Evolutionary conservation across 2,113 vertebrate species (phyloP).

Genomic region (Chinchilla lanigera): DNA sequence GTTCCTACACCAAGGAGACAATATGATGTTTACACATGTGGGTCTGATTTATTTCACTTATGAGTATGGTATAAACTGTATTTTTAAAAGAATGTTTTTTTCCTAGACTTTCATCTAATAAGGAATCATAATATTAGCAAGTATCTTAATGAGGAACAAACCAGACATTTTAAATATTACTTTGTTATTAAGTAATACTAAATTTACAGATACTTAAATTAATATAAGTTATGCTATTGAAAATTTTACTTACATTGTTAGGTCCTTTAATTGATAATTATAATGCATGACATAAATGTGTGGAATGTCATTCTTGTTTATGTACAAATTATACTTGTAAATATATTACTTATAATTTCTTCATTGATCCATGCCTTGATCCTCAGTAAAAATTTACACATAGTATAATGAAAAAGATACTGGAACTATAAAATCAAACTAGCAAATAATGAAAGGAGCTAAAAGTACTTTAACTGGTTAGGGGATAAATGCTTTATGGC

Average conservation of each 20-base stretch:
- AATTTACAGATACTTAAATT: neutral
- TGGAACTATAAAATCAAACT: slow-evolving; percentile 33
- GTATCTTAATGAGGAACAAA: slow-evolving; percentile 28
- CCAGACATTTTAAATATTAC: neutral
- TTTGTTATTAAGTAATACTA: slow-evolving; percentile 47
- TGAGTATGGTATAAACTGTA: too few relatives aligned
- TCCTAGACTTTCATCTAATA: neutral
- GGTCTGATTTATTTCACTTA: too few relatives aligned
- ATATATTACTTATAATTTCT: neutral
- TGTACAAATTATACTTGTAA: neutral
- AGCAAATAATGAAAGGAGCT: slow-evolving; percentile 1
- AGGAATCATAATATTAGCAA: neutral
- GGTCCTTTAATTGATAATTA: neutral
- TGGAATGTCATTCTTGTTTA: neutral
- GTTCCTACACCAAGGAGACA: too few relatives aligned
- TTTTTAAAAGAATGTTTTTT: slow-evolving; percentile 33
- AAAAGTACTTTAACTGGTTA: neutral
- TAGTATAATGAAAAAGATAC: slow-evolving; percentile 4
- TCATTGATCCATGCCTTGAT: neutral
- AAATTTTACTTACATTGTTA: slow-evolving; percentile 41
- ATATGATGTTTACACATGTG: too few relatives aligned
- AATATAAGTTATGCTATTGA: slow-evolving; percentile 7
- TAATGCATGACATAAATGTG: neutral
- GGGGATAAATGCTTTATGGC: neutral
- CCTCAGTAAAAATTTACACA: neutral